These are phyloP conservation scores for Emydocephalus ijimae DNA, from an alignment of 2,113 vertebrate species.

Conservation along the genomic window DNA sequence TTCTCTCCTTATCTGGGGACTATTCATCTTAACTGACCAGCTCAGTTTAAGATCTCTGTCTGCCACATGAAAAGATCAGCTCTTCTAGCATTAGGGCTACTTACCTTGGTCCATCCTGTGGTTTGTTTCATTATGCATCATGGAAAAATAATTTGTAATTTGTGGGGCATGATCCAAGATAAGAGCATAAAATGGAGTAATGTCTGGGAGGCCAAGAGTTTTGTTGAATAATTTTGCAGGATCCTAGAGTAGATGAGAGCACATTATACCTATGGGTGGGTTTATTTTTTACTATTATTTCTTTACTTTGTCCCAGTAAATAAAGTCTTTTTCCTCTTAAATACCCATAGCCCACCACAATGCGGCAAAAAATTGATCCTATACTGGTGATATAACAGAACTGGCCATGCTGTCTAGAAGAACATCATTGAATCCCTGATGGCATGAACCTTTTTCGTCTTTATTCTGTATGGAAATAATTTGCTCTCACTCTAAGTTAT, in stretches of 20 bases:
- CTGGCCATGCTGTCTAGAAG: not conserved
- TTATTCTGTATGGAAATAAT: not conserved
- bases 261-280: not conserved
- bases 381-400: not conserved
- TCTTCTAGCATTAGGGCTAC: not conserved
- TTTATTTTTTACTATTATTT: not conserved
- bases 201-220: not conserved
- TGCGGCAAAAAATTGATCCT: not conserved
- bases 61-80: not conserved
- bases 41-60: not conserved
- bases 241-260: not conserved
- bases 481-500: not conserved
- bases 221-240: not conserved
- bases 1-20: not conserved
- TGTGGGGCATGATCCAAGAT: not conserved
- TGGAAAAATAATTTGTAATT: not conserved
- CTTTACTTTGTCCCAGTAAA: not conserved
- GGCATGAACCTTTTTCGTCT: not conserved
- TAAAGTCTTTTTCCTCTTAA: not conserved
- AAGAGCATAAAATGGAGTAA: not conserved
- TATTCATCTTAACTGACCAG: not conserved
- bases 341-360: not conserved
- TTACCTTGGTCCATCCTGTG: not conserved
- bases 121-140: not conserved
- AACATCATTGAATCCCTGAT: not conserved